Percentiles rank a stretch among this genome's conserved stretches.
phyloP scores from a whole-genome alignment of 2,888 invertebrate genomes.

The Idaea straminata region DNA sequence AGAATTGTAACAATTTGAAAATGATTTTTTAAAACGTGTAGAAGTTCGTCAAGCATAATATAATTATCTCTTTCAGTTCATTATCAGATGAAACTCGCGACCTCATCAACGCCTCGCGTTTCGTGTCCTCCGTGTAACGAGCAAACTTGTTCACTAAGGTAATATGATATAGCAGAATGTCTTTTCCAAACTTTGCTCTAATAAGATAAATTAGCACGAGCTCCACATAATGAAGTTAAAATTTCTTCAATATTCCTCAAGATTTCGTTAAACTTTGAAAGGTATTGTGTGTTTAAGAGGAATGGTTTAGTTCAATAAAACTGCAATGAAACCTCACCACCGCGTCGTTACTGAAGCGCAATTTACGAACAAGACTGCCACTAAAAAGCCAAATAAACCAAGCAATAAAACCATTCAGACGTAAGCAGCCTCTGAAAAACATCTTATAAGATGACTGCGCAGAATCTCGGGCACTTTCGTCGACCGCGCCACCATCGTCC shows the following conservation, averaged over 20 bases:
- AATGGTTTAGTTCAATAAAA: slow-evolving; percentile 5
- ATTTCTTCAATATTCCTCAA: neutral
- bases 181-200: neutral
- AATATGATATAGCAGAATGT: slow-evolving; percentile 9
- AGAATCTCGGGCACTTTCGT: slow-evolving; percentile 23
- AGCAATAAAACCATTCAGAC: slow-evolving; percentile 29
- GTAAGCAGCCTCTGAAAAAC: slow-evolving; percentile 19
- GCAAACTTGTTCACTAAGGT: slow-evolving; percentile 19
- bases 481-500: slow-evolving; percentile 24
- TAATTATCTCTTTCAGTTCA: slow-evolving; percentile 25
- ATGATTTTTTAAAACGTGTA: neutral
- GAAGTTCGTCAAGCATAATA: neutral
- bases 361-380: slow-evolving; percentile 19
- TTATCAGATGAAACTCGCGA: slow-evolving; percentile 35
- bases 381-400: slow-evolving; percentile 26
- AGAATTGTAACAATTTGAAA: neutral
- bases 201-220: neutral
- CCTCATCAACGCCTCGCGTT: slow-evolving; percentile 35
- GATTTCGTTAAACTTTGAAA: neutral
- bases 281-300: neutral
- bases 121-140: slow-evolving; percentile 28
- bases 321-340: slow-evolving; percentile 14
- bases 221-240: neutral
- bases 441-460: slow-evolving; percentile 31
- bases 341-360: slow-evolving; percentile 13